A percentile compares a stretch with the other conserved stretches of the same genome.
Conservation (phyloP, 2,113 vertebrate genomes). For the Callopanchax toddi region DNA sequence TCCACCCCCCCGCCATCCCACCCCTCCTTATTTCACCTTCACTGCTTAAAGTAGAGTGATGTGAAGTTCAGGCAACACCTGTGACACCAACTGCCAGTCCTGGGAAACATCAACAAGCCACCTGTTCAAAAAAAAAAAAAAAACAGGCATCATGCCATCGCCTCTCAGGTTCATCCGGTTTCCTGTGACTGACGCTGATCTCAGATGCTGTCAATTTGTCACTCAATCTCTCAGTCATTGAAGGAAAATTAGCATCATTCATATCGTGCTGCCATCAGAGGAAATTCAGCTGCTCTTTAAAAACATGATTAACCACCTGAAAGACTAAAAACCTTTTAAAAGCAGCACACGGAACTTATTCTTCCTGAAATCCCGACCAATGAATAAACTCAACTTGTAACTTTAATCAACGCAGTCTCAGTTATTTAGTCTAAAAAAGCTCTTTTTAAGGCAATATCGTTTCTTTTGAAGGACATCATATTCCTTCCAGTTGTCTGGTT, state of each 20-base stretch:
- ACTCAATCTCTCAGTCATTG: not conserved
- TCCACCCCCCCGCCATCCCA: slow-evolving; percentile 5
- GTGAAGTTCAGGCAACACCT: slow-evolving; percentile 58
- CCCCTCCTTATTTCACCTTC: slow-evolving; percentile 13
- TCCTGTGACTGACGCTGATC: slow-evolving; percentile 1
- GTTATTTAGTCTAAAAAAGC: not conserved
- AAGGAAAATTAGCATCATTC: slow-evolving; percentile 15
- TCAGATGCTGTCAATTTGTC: slow-evolving; percentile 1
- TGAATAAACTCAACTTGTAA: not conserved
- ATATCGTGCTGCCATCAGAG: slow-evolving; percentile 5
- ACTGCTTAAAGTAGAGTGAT: slow-evolving; percentile 45
- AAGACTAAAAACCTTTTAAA: not conserved
- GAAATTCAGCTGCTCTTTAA: slow-evolving; percentile 1
- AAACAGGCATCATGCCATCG: slow-evolving; percentile 2
- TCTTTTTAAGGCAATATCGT: no score
- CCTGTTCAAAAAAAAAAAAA: slow-evolving; percentile 53
- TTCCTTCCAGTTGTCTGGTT: no score
- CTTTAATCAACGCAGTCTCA: not conserved
- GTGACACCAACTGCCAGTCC: slow-evolving; percentile 65
- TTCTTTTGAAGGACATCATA: no score
- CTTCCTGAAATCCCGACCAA: not conserved
- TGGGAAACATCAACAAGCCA: slow-evolving; percentile 45
- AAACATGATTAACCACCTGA: not conserved
- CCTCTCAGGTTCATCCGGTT: slow-evolving; percentile 1
- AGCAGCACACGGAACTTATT: no score